A percentile compares a stretch with the other conserved stretches of the same genome.
These are phyloP conservation scores for Orchesella cincta DNA, from an alignment of 1,140 invertebrate species.

Conservation along the genomic window DNA sequence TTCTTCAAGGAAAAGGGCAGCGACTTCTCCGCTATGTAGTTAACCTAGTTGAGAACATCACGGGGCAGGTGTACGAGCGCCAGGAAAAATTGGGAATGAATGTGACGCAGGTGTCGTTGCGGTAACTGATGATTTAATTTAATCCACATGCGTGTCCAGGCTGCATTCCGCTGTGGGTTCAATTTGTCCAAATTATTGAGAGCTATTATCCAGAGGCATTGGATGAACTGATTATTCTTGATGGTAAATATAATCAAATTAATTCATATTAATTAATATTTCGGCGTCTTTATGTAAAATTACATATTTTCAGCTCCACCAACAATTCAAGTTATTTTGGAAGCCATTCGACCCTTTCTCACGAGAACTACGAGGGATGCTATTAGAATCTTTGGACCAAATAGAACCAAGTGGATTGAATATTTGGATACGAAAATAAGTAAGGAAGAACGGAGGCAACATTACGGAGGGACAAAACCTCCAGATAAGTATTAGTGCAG, in stretches of 20 bases:
- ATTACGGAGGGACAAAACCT: constrained; percentile 4
- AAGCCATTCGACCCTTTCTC: constrained; percentile 3
- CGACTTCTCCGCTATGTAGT: neutral
- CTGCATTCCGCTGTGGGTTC: neutral
- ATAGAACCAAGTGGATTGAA: neutral
- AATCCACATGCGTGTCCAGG: neutral
- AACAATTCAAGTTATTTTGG: neutral
- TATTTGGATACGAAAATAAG: neutral
- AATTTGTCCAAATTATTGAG: constrained; percentile 2
- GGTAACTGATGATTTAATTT: constrained; percentile 5
- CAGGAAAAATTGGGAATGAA: neutral
- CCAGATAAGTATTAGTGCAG: neutral
- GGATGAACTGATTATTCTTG: neutral
- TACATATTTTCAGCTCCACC: neutral
- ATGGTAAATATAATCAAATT: neutral
- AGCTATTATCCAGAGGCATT: neutral
- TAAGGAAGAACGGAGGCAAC: neutral
- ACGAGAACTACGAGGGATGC: neutral
- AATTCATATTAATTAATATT: constrained; percentile 16
- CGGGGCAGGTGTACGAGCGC: neutral
- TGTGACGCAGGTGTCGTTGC: neutral
- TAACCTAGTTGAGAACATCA: constrained; percentile 3
- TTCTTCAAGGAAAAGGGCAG: neutral
- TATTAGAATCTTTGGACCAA: neutral
- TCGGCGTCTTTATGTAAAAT: too few relatives aligned